phyloP scores from a whole-genome alignment of 2,888 invertebrate genomes.

The Lacanobia wlatinum region DNA sequence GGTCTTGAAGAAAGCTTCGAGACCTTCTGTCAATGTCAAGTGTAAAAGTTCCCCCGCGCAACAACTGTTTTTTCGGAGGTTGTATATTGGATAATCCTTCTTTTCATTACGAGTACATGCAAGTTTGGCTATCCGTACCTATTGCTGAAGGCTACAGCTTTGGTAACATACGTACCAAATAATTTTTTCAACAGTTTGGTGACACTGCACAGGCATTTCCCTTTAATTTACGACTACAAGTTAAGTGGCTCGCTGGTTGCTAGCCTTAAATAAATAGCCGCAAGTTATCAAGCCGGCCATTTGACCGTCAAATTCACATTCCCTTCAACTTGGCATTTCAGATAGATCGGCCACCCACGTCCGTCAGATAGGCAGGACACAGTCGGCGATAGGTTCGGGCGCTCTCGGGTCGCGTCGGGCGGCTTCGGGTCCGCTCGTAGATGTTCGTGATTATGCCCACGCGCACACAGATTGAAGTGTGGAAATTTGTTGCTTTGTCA shows the following conservation, averaged over 20 bases:
- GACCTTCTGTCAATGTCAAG: neutral
- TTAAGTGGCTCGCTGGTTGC: constrained; percentile 46
- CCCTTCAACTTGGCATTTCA: constrained; percentile 69
- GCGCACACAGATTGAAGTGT: constrained; percentile 74
- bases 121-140: neutral
- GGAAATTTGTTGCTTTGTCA: constrained; percentile 72
- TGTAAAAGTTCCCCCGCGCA: neutral
- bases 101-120: neutral
- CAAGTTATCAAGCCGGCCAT: constrained; percentile 61
- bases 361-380: constrained; percentile 65
- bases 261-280: constrained; percentile 63
- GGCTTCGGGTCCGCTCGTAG: constrained; percentile 69
- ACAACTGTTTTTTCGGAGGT: neutral
- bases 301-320: constrained; percentile 71
- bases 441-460: constrained; percentile 78
- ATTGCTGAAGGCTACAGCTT: neutral
- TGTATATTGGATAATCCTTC: neutral
- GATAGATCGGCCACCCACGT: constrained; percentile 74
- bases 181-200: constrained; percentile 1
- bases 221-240: constrained; percentile 19
- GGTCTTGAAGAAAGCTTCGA: neutral
- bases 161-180: too few species aligned
- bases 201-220: constrained; percentile 13
- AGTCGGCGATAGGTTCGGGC: constrained; percentile 67
- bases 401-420: constrained; percentile 74